phyloP scores from a whole-genome alignment of 1,140 invertebrate genomes.

The Drosophila repleta region DNA sequence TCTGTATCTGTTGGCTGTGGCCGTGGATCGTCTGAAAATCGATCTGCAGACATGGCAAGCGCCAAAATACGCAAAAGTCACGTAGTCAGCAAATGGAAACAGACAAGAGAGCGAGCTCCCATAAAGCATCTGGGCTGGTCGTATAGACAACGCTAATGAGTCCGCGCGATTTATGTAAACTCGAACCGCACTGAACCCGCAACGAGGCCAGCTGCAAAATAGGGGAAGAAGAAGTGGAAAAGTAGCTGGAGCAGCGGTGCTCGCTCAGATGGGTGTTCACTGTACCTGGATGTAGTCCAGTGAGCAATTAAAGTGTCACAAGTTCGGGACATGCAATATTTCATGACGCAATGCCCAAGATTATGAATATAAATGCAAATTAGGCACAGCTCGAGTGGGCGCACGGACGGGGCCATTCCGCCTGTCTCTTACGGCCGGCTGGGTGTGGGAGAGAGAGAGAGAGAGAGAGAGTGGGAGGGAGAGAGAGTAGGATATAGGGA shows the following conservation, averaged over 20 bases:
- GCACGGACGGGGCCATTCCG: neutral
- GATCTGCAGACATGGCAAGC: conserved; percentile 57
- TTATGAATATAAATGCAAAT: conserved; percentile 83
- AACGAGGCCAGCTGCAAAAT: neutral
- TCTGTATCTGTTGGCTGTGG: conserved; percentile 49
- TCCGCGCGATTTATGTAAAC: conserved; percentile 34
- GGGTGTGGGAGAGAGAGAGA: conserved; percentile 14
- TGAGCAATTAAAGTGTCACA: conserved; percentile 81
- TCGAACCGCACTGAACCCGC: neutral
- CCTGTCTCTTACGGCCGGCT: conserved; percentile 67
- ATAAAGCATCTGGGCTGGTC: conserved; percentile 8
- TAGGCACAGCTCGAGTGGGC: conserved; percentile 49
- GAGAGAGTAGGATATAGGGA: conserved; percentile 42
- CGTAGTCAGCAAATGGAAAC: conserved; percentile 69
- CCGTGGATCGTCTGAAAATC: conserved; percentile 64
- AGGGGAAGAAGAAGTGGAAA: too few relatives aligned
- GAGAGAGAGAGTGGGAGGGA: neutral
- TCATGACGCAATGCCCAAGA: conserved; percentile 79
- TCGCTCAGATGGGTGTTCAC: conserved; percentile 17
- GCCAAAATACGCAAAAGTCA: conserved; percentile 71
- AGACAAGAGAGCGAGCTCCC: conserved; percentile 28
- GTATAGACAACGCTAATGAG: conserved; percentile 50
- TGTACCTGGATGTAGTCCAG: conserved; percentile 48
- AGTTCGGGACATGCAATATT: conserved; percentile 80
- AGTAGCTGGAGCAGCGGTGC: too few relatives aligned